Evolutionary conservation across 92 coral and sea anemone species (phyloP).

Genomic region (Porites cylindrica): DNA sequence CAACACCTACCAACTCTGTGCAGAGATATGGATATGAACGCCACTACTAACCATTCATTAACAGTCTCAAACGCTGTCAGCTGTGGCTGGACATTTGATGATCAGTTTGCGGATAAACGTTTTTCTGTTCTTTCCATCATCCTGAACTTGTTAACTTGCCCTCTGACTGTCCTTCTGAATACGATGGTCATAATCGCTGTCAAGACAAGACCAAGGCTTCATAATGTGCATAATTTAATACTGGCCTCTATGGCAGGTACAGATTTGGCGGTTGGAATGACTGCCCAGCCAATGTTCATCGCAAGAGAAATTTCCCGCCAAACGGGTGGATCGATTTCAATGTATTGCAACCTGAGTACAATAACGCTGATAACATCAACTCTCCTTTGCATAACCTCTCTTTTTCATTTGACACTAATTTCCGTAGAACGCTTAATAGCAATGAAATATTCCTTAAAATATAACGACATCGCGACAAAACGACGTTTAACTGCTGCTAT

Average conservation of each 20-base stretch:
- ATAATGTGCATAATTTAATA: not conserved
- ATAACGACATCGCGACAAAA: not conserved
- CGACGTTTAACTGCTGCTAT: constrained; percentile 13
- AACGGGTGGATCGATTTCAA: not conserved
- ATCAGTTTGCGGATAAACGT: not conserved
- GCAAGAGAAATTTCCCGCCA: not conserved
- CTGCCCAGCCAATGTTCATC: not conserved
- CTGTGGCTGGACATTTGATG: too few species aligned
- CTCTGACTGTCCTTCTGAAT: not conserved
- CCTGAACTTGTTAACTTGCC: constrained; percentile 7
- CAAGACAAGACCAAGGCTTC: constrained; percentile 1
- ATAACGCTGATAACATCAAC: not conserved
- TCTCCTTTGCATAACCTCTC: not conserved
- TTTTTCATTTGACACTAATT: constrained; percentile 9
- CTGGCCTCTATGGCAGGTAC: not conserved
- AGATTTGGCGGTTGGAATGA: not conserved
- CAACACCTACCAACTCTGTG: too few species aligned
- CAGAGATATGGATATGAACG: too few species aligned
- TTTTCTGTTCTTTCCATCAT: not conserved
- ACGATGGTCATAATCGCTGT: not conserved
- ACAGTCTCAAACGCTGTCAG: too few species aligned
- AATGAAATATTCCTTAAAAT: constrained; percentile 17
- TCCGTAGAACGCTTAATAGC: not conserved
- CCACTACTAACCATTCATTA: too few species aligned
- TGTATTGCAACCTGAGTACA: not conserved